phyloP scores from a whole-genome alignment of 2,888 invertebrate genomes.

The Thymelicus sylvestris region DNA sequence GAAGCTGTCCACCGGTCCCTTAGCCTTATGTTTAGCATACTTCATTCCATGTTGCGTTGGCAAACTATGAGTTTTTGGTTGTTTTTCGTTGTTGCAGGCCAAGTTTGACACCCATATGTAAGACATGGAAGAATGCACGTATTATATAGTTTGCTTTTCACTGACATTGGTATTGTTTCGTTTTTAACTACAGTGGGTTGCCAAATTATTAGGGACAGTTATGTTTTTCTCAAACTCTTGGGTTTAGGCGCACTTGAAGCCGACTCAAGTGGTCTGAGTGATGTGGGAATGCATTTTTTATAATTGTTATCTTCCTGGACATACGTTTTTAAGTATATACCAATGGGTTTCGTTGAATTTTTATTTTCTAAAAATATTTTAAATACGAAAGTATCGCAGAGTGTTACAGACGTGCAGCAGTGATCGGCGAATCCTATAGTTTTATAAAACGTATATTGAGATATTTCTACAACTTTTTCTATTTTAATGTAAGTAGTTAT shows the following conservation, averaged over 20 bases:
- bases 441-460: background rate
- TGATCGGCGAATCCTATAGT: background rate
- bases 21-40: no score
- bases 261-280: background rate
- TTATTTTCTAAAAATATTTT: constrained; percentile 1
- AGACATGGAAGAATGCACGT: no score
- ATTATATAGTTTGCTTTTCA: no score
- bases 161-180: no score
- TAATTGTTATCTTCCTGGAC: background rate
- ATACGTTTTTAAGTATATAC: background rate
- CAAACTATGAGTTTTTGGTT: no score
- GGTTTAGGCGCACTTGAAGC: background rate
- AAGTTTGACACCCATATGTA: no score
- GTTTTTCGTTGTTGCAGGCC: no score
- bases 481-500: background rate
- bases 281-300: background rate
- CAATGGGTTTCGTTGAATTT: background rate
- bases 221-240: background rate
- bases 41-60: no score
- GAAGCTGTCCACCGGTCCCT: no score
- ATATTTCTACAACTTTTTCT: background rate
- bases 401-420: background rate
- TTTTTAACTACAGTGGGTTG: no score
- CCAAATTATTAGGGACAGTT: constrained; percentile 1
- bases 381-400: background rate